These are phyloP conservation scores for Centropus unirufus DNA, from an alignment of 2,113 vertebrate species.

Conservation along the genomic window DNA sequence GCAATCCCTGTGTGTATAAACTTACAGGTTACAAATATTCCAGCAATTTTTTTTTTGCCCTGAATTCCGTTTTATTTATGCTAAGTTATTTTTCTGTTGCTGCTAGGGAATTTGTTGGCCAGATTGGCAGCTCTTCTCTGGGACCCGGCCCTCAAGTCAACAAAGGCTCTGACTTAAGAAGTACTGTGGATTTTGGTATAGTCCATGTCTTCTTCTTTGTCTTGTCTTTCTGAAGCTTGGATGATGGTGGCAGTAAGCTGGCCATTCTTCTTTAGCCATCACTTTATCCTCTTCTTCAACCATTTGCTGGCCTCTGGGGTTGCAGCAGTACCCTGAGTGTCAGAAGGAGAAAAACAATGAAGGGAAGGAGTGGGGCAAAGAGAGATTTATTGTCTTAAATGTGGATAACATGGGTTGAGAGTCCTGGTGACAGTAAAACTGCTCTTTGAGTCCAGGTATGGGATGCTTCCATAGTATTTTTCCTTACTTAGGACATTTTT, in stretches of 20 bases:
- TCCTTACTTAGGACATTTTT: neutral
- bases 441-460: neutral
- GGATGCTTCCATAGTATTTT: neutral
- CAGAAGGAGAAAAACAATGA: neutral
- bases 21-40: neutral
- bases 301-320: neutral
- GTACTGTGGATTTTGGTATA: neutral
- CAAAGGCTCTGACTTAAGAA: neutral
- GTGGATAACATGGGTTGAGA: neutral
- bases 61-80: neutral
- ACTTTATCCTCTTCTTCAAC: neutral
- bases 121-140: neutral
- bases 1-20: neutral
- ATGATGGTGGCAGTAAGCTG: neutral
- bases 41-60: neutral
- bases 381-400: neutral
- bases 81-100: neutral
- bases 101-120: neutral
- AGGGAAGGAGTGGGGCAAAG: neutral
- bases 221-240: neutral
- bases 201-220: neutral
- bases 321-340: neutral
- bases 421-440: neutral
- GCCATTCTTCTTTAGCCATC: neutral
- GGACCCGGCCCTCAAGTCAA: neutral